Conservation (phyloP, 1,140 invertebrate species). For the Metaphire vulgaris region DNA sequence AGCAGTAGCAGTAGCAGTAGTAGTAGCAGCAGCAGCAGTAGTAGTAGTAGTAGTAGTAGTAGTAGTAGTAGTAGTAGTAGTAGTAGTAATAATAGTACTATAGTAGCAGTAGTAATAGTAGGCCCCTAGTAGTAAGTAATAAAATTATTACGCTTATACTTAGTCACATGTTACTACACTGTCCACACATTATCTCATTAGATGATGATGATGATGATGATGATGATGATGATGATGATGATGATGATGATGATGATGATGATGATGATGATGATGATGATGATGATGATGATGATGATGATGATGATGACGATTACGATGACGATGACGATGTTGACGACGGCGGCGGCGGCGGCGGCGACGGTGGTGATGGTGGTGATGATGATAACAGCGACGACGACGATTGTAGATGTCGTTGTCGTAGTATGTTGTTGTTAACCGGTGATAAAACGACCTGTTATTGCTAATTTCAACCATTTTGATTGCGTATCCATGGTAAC, state of each 20-base stretch:
- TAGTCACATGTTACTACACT: too few species aligned
- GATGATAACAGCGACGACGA: neutral
- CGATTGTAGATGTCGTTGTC: too few species aligned
- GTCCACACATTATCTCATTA: too few species aligned
- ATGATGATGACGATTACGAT: slow-evolving; percentile 19
- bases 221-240: slow-evolving; percentile 19
- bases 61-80: slow-evolving; percentile 8
- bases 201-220: slow-evolving; percentile 5
- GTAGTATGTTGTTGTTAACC: too few species aligned
- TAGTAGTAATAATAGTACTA: neutral
- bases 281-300: slow-evolving; percentile 22
- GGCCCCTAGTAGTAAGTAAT: too few species aligned
- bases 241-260: slow-evolving; percentile 22
- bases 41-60: slow-evolving; percentile 8
- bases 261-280: slow-evolving; percentile 24
- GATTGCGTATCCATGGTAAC: too few species aligned
- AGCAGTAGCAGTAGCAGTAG: neutral
- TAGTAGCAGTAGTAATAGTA: too few species aligned
- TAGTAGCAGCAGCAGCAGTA: slow-evolving; percentile 6
- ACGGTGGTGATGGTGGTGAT: neutral
- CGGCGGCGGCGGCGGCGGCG: too few species aligned
- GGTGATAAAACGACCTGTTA: too few species aligned
- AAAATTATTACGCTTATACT: too few species aligned
- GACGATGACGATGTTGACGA: neutral
- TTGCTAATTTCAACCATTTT: too few species aligned